Evolutionary conservation across 1,140 invertebrate genomes (phyloP).

Genomic region (Calosoma granatense): DNA sequence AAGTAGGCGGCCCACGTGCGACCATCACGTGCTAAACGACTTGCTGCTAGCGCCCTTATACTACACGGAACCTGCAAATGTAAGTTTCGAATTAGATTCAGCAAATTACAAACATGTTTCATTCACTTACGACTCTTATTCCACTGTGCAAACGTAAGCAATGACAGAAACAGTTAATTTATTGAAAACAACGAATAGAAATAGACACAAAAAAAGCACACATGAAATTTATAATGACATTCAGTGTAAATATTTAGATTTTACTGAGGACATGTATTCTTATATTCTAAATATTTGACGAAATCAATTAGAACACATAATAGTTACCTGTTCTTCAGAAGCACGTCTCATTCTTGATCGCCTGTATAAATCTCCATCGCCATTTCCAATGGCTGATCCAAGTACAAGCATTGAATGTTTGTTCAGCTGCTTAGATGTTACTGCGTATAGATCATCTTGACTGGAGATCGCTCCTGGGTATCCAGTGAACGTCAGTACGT

Average conservation of each 20-base stretch:
- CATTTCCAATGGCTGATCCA: conserved; percentile 23
- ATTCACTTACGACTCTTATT: too few species aligned
- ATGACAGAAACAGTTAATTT: too few species aligned
- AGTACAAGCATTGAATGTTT: conserved; percentile 22
- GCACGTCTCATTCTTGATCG: neutral
- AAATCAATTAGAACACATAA: too few species aligned
- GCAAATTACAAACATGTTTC: too few species aligned
- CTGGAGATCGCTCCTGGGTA: conserved; percentile 82
- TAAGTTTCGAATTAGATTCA: too few species aligned
- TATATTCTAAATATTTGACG: too few species aligned
- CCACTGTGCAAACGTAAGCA: too few species aligned
- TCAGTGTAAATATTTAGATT: too few species aligned
- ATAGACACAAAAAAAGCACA: too few species aligned
- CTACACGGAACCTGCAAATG: neutral
- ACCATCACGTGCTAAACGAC: conserved; percentile 63
- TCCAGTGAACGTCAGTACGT: conserved; percentile 67
- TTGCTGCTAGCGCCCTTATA: conserved; percentile 53
- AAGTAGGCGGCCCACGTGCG: conserved; percentile 58
- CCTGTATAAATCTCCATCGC: conserved; percentile 4
- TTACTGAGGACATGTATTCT: too few species aligned
- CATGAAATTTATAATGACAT: too few species aligned
- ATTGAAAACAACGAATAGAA: too few species aligned
- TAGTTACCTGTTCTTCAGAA: conserved; percentile 3
- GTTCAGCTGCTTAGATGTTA: conserved; percentile 37
- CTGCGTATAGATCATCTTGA: conserved; percentile 77